Conservation (phyloP, 1,140 invertebrate species). For the Lutraria rhynchaena region DNA sequence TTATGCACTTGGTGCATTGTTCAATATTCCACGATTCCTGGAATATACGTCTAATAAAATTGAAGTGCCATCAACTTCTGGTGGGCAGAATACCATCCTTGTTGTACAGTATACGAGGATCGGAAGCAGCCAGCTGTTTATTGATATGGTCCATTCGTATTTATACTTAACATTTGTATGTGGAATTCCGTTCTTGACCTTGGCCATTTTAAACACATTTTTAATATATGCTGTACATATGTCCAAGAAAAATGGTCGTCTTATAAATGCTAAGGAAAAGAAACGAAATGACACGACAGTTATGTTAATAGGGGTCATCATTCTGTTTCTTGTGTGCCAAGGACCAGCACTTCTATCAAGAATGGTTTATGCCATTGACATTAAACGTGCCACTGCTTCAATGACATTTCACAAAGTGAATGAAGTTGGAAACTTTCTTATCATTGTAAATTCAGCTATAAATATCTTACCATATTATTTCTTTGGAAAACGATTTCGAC, state of each 20-base stretch:
- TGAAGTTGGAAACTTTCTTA: constrained; percentile 80
- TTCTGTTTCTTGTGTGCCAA: constrained; percentile 81
- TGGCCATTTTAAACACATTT: constrained; percentile 79
- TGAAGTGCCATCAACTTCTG: constrained; percentile 25
- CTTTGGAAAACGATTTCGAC: constrained; percentile 80
- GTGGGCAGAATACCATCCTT: constrained; percentile 47
- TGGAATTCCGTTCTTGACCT: constrained; percentile 79
- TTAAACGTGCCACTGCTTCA: constrained; percentile 53
- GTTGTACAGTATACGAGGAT: constrained; percentile 72
- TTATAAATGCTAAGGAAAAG: constrained; percentile 79
- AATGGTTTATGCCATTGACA: constrained; percentile 79
- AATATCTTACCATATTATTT: constrained; percentile 83
- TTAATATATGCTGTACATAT: constrained; percentile 80
- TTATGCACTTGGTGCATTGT: constrained; percentile 71
- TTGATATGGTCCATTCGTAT: constrained; percentile 79
- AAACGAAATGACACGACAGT: constrained; percentile 81
- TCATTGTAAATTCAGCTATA: constrained; percentile 81
- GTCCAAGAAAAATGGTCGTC: constrained; percentile 75
- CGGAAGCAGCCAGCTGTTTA: constrained; percentile 74
- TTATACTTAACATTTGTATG: constrained; percentile 80
- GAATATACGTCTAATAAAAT: constrained; percentile 74
- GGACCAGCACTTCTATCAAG: constrained; percentile 80
- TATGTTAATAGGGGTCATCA: constrained; percentile 81
- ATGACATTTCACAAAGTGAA: constrained; percentile 72
- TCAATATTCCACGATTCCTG: constrained; percentile 80